Conservation (phyloP, 2,888 invertebrate genomes). For the Macropis europaea region DNA sequence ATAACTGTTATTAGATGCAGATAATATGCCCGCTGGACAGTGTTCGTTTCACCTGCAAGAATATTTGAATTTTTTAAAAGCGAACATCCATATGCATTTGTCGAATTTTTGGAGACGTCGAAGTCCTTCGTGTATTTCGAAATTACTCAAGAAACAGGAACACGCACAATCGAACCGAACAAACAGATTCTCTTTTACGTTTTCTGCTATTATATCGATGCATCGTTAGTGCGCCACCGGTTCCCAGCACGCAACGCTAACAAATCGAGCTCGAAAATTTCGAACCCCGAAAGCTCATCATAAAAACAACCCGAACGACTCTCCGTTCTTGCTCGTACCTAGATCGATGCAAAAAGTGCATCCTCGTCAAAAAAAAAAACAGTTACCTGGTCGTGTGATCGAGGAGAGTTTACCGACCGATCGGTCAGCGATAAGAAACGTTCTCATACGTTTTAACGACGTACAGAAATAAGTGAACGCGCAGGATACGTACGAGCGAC, state of each 20-base stretch:
- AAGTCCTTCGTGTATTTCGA: conserved; percentile 42
- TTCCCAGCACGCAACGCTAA: conserved; percentile 56
- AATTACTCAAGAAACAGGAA: conserved; percentile 36
- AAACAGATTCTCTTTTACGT: conserved; percentile 55
- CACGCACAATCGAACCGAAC: conserved; percentile 26
- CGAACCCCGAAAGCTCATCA: conserved; percentile 3
- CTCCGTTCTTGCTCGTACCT: too few species aligned
- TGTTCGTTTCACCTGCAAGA: too few species aligned
- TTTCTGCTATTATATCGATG: conserved; percentile 64
- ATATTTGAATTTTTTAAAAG: too few species aligned
- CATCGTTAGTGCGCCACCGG: conserved; percentile 59
- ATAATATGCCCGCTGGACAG: too few species aligned
- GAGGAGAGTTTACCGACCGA: too few species aligned
- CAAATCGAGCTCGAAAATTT: conserved; percentile 51
- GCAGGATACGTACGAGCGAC: neutral
- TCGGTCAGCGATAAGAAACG: neutral
- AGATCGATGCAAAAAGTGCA: too few species aligned
- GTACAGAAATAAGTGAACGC: neutral
- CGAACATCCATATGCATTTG: conserved; percentile 2
- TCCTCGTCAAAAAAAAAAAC: too few species aligned
- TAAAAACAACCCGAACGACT: neutral
- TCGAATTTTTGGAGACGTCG: conserved; percentile 45
- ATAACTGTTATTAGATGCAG: too few species aligned
- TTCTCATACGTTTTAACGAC: conserved; percentile 20
- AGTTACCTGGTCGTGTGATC: too few species aligned